Conservation (phyloP, 1,140 invertebrate species). For the Macrotrachela quadricornifera region DNA sequence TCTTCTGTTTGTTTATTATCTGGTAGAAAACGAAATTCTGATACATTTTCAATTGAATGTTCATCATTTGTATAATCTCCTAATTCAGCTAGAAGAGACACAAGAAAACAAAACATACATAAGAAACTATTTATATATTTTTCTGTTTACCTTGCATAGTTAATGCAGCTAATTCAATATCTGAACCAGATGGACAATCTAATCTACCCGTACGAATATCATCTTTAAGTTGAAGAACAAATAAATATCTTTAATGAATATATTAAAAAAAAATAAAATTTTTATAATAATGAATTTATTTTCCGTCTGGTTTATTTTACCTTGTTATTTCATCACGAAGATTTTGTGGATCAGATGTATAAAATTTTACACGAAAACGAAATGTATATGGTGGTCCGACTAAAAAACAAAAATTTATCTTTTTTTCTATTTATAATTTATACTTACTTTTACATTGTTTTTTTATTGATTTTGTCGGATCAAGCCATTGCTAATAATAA, state of each 20-base stretch:
- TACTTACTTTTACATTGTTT: slow-evolving; percentile 73
- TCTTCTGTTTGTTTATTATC: slow-evolving; percentile 58
- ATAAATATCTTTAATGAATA: slow-evolving; percentile 1
- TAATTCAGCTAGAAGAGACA: slow-evolving; percentile 52
- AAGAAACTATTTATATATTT: too few relatives aligned
- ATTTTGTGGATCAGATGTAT: slow-evolving; percentile 64
- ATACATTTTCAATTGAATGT: slow-evolving; percentile 76
- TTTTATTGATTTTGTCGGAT: slow-evolving; percentile 87
- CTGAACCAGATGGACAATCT: neutral
- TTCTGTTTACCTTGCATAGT: too few relatives aligned
- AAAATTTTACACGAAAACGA: slow-evolving; percentile 87
- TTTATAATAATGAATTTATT: too few relatives aligned
- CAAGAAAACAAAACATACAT: neutral
- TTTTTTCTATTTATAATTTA: too few relatives aligned
- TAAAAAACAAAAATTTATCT: too few relatives aligned
- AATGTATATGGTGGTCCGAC: slow-evolving; percentile 39
- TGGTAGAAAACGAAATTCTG: slow-evolving; percentile 81
- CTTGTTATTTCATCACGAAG: slow-evolving; percentile 29
- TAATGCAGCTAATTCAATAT: neutral
- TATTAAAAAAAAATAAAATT: too few relatives aligned
- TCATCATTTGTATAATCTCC: slow-evolving; percentile 77
- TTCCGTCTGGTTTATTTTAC: too few relatives aligned
- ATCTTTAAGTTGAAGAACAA: slow-evolving; percentile 5
- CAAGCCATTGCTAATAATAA: slow-evolving; percentile 57
- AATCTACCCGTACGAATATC: slow-evolving; percentile 1